These are phyloP conservation scores for Gambelia wislizenii DNA, from an alignment of 2,797 vertebrate genomes.

Conservation along the genomic window DNA sequence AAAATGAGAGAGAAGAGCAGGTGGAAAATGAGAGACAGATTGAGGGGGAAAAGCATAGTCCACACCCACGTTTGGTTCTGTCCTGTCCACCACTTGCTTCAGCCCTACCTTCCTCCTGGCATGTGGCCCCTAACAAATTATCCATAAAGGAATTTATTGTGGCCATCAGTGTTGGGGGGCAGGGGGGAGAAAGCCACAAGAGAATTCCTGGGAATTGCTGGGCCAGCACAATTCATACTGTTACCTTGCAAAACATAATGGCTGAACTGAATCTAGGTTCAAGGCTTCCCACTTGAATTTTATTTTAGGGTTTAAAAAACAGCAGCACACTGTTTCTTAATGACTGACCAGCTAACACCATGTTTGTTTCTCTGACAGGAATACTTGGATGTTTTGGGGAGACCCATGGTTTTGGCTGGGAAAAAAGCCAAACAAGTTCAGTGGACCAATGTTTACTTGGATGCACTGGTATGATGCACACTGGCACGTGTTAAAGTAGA, in stretches of 20 bases:
- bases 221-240: background rate
- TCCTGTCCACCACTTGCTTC: background rate
- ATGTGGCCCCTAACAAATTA: background rate
- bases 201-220: background rate
- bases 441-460: constrained; percentile 99
- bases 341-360: background rate
- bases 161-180: background rate
- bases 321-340: background rate
- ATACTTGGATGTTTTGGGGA: constrained; percentile 96
- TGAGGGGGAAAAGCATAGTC: background rate
- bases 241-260: background rate
- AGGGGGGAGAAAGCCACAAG: background rate
- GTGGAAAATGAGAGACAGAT: background rate
- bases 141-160: no score
- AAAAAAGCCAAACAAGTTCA: constrained; percentile 95
- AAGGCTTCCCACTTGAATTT: background rate
- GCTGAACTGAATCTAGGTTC: background rate
- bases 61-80: background rate
- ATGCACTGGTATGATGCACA: constrained; percentile 89
- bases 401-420: constrained; percentile 97
- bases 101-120: background rate
- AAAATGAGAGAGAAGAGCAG: background rate
- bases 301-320: background rate
- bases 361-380: constrained; percentile 81
- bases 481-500: constrained; percentile 14